Evolutionary conservation across 2,113 vertebrate species (phyloP).

Genomic region (Pelecanoides urinatrix): DNA sequence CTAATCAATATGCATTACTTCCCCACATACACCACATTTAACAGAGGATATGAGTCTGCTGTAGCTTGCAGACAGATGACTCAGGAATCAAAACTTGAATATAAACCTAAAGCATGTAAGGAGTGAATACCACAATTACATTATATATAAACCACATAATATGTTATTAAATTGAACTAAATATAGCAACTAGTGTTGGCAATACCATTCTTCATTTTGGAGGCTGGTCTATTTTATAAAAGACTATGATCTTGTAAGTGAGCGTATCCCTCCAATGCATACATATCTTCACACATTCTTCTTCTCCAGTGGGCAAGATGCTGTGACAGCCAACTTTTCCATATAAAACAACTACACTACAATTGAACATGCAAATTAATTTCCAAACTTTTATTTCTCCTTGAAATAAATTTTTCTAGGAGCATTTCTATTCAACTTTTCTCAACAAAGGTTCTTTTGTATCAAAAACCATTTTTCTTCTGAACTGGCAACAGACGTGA

Average conservation of each 20-base stretch:
- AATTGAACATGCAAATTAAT: no score
- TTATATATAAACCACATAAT: not conserved
- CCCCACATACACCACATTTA: no score
- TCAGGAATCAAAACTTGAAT: not conserved
- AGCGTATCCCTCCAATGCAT: no score
- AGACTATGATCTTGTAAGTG: not conserved
- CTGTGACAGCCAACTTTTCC: no score
- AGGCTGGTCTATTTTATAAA: not conserved
- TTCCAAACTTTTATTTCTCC: not conserved
- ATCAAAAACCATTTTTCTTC: not conserved
- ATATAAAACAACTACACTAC: no score
- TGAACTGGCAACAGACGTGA: not conserved
- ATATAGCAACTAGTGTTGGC: not conserved
- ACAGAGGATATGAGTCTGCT: not conserved
- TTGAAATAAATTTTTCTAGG: not conserved
- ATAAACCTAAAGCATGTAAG: not conserved
- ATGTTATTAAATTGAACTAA: not conserved
- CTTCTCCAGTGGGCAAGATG: not conserved
- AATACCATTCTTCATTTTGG: not conserved
- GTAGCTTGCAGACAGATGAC: not conserved
- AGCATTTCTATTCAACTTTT: not conserved
- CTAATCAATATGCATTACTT: not conserved
- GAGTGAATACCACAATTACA: not conserved
- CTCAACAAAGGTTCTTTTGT: not conserved
- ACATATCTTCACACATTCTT: not conserved